Conservation (phyloP, 2,113 vertebrate species). For the Uria lomvia region DNA sequence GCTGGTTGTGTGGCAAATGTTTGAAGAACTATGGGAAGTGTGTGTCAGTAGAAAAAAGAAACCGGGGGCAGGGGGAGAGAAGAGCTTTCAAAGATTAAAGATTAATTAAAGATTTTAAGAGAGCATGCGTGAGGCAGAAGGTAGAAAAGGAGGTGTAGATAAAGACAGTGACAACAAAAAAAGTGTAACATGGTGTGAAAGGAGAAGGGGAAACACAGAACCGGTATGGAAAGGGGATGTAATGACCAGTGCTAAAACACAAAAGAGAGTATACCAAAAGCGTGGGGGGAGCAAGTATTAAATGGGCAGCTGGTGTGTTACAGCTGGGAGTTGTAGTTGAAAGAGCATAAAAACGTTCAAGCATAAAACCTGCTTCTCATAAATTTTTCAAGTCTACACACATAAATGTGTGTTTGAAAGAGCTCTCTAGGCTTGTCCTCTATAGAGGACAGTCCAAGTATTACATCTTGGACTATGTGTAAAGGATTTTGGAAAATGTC, state of each 20-base stretch:
- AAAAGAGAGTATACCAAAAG: neutral
- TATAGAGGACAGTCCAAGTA: neutral
- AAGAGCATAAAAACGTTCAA: neutral
- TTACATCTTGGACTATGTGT: neutral
- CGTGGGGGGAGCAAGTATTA: rapidly evolving
- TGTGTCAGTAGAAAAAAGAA: neutral
- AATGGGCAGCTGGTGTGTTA: neutral
- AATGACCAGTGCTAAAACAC: neutral
- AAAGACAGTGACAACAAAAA: neutral
- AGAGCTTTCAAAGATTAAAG: neutral
- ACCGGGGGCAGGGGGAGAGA: neutral
- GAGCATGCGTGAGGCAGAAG: neutral
- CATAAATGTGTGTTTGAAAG: neutral
- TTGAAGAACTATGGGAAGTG: neutral
- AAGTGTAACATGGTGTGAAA: neutral
- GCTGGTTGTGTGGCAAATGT: neutral
- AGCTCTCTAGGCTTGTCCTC: neutral
- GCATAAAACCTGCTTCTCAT: neutral
- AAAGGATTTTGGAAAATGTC: neutral
- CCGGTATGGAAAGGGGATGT: neutral
- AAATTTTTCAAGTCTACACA: neutral
- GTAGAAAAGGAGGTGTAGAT: neutral
- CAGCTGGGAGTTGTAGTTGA: neutral
- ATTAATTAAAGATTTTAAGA: neutral
- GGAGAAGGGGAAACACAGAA: neutral